These are phyloP conservation scores for Ostrea denselamellosa DNA, from an alignment of 1,140 invertebrate genomes.

Conservation along the genomic window DNA sequence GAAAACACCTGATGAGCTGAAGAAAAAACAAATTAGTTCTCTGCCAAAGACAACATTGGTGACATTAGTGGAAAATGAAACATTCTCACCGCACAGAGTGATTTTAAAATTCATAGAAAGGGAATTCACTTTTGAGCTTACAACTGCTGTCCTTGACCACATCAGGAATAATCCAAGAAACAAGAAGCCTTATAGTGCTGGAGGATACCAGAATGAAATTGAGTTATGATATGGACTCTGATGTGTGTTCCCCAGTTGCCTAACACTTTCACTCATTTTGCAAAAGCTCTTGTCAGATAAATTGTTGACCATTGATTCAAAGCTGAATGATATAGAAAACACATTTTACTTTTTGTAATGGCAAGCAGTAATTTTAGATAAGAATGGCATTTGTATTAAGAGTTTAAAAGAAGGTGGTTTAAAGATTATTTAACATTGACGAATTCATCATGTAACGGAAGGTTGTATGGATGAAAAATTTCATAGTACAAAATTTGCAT, in stretches of 20 bases:
- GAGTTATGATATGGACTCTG: not conserved
- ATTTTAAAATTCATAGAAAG: not conserved
- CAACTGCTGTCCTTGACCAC: not conserved
- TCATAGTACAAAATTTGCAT: too few species aligned
- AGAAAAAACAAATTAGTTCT: too few species aligned
- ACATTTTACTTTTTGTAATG: too few species aligned
- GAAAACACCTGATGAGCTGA: not conserved
- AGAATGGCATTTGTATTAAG: too few species aligned
- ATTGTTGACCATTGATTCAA: not conserved
- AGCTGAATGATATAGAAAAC: too few species aligned
- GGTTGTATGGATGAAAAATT: too few species aligned
- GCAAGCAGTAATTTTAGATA: too few species aligned
- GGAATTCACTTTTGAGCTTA: not conserved
- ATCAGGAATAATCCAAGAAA: not conserved
- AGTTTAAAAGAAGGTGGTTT: too few species aligned
- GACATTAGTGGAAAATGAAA: not conserved
- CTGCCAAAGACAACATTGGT: too few species aligned
- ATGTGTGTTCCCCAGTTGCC: not conserved
- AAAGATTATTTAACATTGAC: too few species aligned
- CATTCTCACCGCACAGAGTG: not conserved
- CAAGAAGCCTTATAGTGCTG: not conserved
- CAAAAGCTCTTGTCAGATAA: not conserved
- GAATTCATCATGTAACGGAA: too few species aligned
- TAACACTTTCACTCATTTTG: not conserved
- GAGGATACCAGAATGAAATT: not conserved